phyloP scores from a whole-genome alignment of 2,113 vertebrate species.

The Labeo catla region DNA sequence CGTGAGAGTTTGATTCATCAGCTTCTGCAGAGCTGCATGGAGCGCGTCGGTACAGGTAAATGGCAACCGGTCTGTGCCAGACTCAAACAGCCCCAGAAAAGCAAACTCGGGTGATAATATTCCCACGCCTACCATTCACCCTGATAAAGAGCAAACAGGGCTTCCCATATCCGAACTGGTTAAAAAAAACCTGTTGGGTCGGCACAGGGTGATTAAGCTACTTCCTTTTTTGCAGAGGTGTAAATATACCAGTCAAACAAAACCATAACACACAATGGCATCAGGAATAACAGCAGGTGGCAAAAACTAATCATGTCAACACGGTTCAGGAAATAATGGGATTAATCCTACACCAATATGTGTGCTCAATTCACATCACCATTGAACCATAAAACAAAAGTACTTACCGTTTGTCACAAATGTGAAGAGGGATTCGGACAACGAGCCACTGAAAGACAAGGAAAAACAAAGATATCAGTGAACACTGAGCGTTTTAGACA shows the following conservation, averaged over 20 bases:
- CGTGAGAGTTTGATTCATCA: constrained; percentile 3
- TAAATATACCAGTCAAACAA: constrained; percentile 26
- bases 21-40: background rate
- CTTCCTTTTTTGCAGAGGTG: constrained; percentile 5
- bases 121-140: constrained; percentile 42
- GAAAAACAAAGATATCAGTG: constrained; percentile 48
- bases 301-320: constrained; percentile 16
- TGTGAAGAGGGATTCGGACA: constrained; percentile 83
- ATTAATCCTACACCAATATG: constrained; percentile 11
- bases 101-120: constrained; percentile 38
- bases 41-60: constrained; percentile 47
- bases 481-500: constrained; percentile 21
- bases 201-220: background rate
- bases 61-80: background rate
- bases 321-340: background rate
- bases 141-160: background rate
- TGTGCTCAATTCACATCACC: constrained; percentile 1
- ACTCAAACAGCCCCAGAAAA: constrained; percentile 41
- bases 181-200: background rate
- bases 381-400: constrained; percentile 1
- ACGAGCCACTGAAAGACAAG: constrained; percentile 81
- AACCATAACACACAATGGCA: background rate
- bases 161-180: background rate
- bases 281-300: constrained; percentile 24
- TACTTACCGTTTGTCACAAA: constrained; percentile 84